Base-by-base conservation (phyloP, 2,113 vertebrate genomes). In the Megaleporinus macrocephalus region DNA sequence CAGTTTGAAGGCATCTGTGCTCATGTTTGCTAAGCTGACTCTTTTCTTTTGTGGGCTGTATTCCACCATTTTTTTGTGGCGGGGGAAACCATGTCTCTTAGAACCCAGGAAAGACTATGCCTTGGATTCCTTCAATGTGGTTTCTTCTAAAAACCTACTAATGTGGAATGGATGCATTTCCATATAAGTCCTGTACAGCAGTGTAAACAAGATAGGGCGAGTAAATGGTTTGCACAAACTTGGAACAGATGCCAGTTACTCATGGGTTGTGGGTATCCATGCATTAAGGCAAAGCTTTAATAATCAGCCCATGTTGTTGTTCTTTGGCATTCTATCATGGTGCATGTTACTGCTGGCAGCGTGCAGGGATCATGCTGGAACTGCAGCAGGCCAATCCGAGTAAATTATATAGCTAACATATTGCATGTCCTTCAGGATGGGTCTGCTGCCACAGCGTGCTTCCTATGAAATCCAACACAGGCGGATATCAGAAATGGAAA, bases 1-100 rank as follows among this genome's bases (percentile, higher is more conserved):
- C 73, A 74, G 71, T 89, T 87, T 85, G 76, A 57, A 84, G 22
- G 70, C 70, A 77, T 26, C 83, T 90, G 83, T 62, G 75, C 87
- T 88, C 86, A 84, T 75, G 80, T 85, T 83, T 55, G 83, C 72
- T 84, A 81, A 81, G 79, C 82, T 73, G 65, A 80, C 68, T 62
- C 68, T 80, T 72, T 81, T 76, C 71, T 82, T 86, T 80, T 83
- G 66, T 77, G 33, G 59, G 66, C 61, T 66, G 63, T 73, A 76
- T 79, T 80, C 41, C 36, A 79, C 74, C 71, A 79, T 75, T 36
- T 36, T 36, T 36, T 82, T 55, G 71, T 80, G 78, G 36, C 26
- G 68, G 78, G 78, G 66, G 70, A 72, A 72, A 47, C 65, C 78
- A 62, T 62, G 44, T 55, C 36, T 72, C 36, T 72, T 24, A 72